Evolutionary conservation across 2,797 vertebrate species (phyloP), one percentile per base, ranked within the genome.

Genomic region (Xyrichtys novacula): DNA sequence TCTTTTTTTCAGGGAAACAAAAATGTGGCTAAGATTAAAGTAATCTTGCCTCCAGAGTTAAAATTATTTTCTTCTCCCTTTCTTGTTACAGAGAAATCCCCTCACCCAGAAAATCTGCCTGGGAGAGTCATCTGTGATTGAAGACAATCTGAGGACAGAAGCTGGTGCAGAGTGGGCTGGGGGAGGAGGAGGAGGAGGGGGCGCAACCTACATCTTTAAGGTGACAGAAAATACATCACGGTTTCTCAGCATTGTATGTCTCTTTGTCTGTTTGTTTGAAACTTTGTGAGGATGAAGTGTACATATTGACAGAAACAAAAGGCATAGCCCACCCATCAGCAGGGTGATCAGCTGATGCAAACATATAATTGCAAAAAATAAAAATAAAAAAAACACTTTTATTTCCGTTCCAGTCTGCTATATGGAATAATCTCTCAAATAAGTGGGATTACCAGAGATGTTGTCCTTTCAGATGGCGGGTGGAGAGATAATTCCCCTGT

Each of bases 121-220:
- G 57, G 96, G 96, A 43, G 96, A 95, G 83, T 95, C 95, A 2
- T 92, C 93, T 25, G 90, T 95, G 55, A 95, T 96, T 17, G 96
- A 97, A 88, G 93, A 95, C 74, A 90, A 93, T 32, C 84, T 89
- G 62, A 60, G 87, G 40, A 86, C 82, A 17, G 89, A 92, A 17
- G 68, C 81, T 19, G 62, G 86, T 7, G 67, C 47, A 1, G 91
- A 94, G 65, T 95, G 95, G 96, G 94, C 95, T 2, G 96, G 96
- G 20, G 97, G 96, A 54, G 96, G 96, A 74, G 96, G 96, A 0
- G 96, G 96, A 2, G 96, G 97, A 22, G 95, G 97, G 14, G 96
- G 96, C 56, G 95, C 96, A 78, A 96, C 96, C 1, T 96, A 92
- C 34, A 85, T 97, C 78, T 98, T 95, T 68, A 94, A 93, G 91